Conservation (phyloP, 2,797 vertebrate genomes). For the Urosaurus nigricauda region DNA sequence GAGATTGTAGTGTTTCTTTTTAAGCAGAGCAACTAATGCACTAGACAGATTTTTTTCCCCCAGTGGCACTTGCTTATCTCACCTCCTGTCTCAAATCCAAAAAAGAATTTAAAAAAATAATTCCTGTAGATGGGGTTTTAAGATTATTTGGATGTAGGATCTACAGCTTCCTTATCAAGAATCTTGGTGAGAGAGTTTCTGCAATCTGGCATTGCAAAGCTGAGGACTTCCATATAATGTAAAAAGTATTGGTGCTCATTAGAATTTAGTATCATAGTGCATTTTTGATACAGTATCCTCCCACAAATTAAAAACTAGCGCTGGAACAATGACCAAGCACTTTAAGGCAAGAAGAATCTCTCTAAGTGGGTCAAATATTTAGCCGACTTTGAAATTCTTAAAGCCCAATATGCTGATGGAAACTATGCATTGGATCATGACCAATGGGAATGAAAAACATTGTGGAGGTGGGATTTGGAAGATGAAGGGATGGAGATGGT, state of each 20-base stretch:
- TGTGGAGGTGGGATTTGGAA: not conserved
- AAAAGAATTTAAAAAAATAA: not conserved
- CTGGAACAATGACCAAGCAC: not conserved
- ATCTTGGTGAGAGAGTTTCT: not conserved
- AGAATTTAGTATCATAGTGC: not conserved
- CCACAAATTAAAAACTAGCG: not conserved
- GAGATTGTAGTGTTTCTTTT: too few relatives aligned
- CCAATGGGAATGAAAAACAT: not conserved
- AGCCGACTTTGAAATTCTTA: not conserved
- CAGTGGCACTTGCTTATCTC: not conserved
- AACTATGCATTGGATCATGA: not conserved
- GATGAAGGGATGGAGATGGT: not conserved
- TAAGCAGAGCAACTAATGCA: too few relatives aligned
- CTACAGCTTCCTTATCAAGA: not conserved
- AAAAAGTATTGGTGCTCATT: not conserved
- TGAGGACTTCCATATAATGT: too few relatives aligned
- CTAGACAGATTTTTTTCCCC: not conserved
- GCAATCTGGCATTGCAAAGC: not conserved
- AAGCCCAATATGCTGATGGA: not conserved
- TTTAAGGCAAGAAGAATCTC: not conserved
- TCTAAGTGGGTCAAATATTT: not conserved
- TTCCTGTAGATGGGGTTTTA: not conserved
- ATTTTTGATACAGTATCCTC: not conserved
- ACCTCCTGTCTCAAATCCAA: not conserved
- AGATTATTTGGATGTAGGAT: not conserved